Base-by-base conservation (phyloP, 2,113 vertebrate species). In the Bubo scandiacus region DNA sequence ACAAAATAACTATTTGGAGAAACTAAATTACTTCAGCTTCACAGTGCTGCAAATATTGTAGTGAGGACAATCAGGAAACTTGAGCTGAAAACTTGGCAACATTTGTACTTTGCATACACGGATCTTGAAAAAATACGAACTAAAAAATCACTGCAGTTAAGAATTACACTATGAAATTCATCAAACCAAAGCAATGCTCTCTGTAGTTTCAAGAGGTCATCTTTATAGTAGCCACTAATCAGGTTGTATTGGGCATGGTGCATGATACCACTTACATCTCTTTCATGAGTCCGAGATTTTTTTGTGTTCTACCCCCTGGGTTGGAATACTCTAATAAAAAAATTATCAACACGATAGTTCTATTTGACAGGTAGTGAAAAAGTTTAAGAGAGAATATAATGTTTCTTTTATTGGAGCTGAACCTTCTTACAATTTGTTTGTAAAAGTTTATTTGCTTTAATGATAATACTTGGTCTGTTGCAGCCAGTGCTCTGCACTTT, bases 91-190 rank as follows among this genome's bases (percentile, higher is more conserved):
- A 65, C 6, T 10, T 54, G 40, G 7, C 16, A 85, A 51, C 14
- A 20, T n/a, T 85, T 88, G 17, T 36, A 49, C 11, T 78, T 49
- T n/a, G 4, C 13, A 13, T 30, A 52, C 0, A 4, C 6, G 20
- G n/a, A 23, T 57, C 17, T 57, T 34, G 15, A 52, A n/a, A 88
- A 94, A 92, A 55, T 4, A 4, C 2, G 20, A 75, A 47, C 23
- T 45, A 32, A 79, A 77, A 67, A 47, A 42, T 36, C 18, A 47
- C 17, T 65, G 15, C 17, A 82, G 15, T 45, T 90, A 55, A 85
- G 43, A 71, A 15, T 12, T 68, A 18, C 0, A 1, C n/a, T 25
- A 15, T 52, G 6, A 75, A 86, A 86, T 67, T 75, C 0, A 0
- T 47, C 20, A 67, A 29, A 68, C 8, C 15, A 83, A 82, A 77